Evolutionary conservation across 1,140 invertebrate species (phyloP).

Genomic region (Pseudomyrmex gracilis): DNA sequence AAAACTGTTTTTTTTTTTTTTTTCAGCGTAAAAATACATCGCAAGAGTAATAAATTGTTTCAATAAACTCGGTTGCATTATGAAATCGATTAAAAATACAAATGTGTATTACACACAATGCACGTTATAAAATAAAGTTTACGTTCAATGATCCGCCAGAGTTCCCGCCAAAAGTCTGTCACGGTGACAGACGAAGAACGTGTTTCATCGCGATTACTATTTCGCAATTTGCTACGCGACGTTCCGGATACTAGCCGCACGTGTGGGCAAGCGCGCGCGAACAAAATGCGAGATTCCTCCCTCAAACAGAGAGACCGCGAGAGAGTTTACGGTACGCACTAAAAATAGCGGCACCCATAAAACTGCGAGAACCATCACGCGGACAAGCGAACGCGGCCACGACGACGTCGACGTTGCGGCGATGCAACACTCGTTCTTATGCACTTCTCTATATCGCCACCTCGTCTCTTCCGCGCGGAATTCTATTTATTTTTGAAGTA

Average conservation of each 20-base stretch:
- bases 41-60: neutral
- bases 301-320: constrained; percentile 40
- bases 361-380: constrained; percentile 68
- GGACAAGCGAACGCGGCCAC: constrained; percentile 8
- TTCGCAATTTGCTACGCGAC: neutral
- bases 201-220: constrained; percentile 12
- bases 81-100: neutral
- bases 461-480: neutral
- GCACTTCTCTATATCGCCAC: neutral
- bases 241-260: constrained; percentile 10
- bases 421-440: neutral
- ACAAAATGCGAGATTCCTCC: constrained; percentile 61
- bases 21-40: neutral
- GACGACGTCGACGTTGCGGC: constrained; percentile 54
- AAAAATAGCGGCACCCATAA: constrained; percentile 78
- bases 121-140: neutral
- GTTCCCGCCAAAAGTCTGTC: constrained; percentile 12
- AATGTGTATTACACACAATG: neutral
- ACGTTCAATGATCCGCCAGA: neutral
- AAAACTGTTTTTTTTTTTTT: too few species aligned
- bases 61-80: neutral
- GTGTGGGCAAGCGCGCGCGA: constrained; percentile 39
- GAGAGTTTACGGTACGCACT: constrained; percentile 70
- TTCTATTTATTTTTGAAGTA: neutral
- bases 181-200: neutral